Evolutionary conservation across 2,888 invertebrate species (phyloP).

Genomic region (Plagiodera versicolora): DNA sequence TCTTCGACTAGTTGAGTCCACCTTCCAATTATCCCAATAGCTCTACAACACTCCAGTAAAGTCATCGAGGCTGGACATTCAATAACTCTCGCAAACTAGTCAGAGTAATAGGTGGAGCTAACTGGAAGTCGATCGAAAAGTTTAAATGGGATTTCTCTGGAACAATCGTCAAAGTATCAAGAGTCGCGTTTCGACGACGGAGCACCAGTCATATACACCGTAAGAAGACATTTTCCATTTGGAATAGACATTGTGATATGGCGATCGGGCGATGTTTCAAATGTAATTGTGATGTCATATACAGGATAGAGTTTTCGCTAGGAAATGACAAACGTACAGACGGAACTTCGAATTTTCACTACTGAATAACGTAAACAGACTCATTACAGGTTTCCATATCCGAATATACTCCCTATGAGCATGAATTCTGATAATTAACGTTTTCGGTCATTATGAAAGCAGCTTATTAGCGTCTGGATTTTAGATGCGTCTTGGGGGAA

Average conservation of each 20-base stretch:
- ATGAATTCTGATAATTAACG: too few relatives aligned
- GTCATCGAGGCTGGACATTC: background rate
- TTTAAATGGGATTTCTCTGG: background rate
- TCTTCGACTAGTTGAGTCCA: too few relatives aligned
- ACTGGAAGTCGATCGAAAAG: background rate
- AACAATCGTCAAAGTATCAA: background rate
- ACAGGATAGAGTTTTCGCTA: slow-evolving; percentile 17
- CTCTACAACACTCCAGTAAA: too few relatives aligned
- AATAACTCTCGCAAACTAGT: background rate
- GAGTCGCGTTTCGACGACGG: background rate
- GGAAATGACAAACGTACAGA: too few relatives aligned
- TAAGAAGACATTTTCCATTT: slow-evolving; percentile 10
- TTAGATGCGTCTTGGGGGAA: too few relatives aligned
- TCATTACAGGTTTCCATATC: slow-evolving; percentile 27
- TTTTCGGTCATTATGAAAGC: too few relatives aligned
- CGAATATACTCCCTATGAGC: too few relatives aligned
- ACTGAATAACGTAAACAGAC: slow-evolving; percentile 33
- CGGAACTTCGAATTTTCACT: slow-evolving; percentile 21
- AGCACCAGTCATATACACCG: background rate
- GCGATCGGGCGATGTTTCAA: slow-evolving; percentile 22
- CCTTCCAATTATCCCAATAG: too few relatives aligned
- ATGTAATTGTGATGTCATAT: slow-evolving; percentile 36
- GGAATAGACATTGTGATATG: slow-evolving; percentile 18
- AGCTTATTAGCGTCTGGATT: too few relatives aligned
- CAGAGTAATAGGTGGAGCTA: background rate